Conservation (phyloP, 2,888 invertebrate genomes). For the Xestia rhomboidea region DNA sequence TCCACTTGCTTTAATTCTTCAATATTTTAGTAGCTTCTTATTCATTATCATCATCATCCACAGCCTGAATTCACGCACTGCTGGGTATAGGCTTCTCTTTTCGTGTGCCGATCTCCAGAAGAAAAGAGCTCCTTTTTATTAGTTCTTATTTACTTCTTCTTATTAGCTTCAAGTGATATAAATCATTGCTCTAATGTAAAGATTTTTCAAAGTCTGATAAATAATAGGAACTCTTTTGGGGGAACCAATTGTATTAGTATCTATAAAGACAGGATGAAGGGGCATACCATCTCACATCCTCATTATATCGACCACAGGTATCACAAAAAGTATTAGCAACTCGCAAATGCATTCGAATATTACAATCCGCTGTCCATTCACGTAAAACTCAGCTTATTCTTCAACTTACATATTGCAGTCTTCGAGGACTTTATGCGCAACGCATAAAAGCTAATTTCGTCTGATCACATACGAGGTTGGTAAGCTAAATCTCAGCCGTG, state of each 20-base stretch:
- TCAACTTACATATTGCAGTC: slow-evolving; percentile 9
- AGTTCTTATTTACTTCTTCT: neutral
- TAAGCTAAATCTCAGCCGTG: slow-evolving; percentile 28
- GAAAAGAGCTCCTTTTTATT: no score
- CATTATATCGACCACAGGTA: slow-evolving; percentile 35
- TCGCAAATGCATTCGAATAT: slow-evolving; percentile 50
- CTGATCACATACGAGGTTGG: neutral
- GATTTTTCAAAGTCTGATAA: neutral
- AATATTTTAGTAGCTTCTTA: neutral
- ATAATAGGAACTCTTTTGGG: neutral
- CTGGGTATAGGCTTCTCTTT: no score
- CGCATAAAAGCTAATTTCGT: slow-evolving; percentile 18
- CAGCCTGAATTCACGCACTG: no score
- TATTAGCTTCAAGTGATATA: neutral
- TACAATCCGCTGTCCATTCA: slow-evolving; percentile 61
- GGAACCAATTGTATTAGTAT: neutral
- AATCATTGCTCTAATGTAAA: neutral
- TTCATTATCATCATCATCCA: no score
- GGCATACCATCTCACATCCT: neutral
- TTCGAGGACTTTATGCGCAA: slow-evolving; percentile 32
- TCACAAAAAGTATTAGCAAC: slow-evolving; percentile 37
- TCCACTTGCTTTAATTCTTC: neutral
- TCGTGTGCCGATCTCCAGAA: no score
- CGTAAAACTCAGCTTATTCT: slow-evolving; percentile 60
- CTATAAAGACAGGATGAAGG: neutral